A percentile compares a stretch with the other conserved stretches of the same genome.
Conservation (phyloP, 2,113 vertebrate genomes). For the Crocuta crocuta region DNA sequence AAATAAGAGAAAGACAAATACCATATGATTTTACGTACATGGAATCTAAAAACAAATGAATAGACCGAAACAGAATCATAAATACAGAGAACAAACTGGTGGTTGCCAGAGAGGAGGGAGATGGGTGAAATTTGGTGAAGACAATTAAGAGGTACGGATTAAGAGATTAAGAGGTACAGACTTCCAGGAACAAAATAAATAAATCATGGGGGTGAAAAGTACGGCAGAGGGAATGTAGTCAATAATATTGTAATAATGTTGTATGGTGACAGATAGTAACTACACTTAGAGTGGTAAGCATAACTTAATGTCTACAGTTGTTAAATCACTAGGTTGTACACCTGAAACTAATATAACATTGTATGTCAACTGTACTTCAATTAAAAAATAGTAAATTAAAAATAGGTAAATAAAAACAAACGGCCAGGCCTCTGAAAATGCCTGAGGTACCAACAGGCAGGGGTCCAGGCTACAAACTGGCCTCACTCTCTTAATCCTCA, state of each 20-base stretch:
- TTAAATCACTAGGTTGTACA: background rate
- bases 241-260: too few relatives aligned
- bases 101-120: background rate
- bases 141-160: background rate
- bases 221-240: too few relatives aligned
- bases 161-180: background rate
- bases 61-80: background rate
- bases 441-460: background rate
- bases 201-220: too few relatives aligned
- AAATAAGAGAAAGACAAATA: background rate
- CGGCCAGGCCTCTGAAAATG: background rate
- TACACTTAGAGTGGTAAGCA: background rate
- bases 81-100: background rate
- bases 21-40: background rate
- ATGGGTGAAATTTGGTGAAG: background rate
- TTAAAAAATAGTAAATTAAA: background rate
- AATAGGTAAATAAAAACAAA: background rate
- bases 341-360: background rate
- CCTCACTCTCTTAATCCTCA: background rate
- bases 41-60: background rate
- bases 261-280: too few relatives aligned
- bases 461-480: background rate
- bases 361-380: background rate
- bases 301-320: background rate
- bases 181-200: background rate